Base-by-base conservation (phyloP, 2,113 vertebrate species). In the Penelope pileata region DNA sequence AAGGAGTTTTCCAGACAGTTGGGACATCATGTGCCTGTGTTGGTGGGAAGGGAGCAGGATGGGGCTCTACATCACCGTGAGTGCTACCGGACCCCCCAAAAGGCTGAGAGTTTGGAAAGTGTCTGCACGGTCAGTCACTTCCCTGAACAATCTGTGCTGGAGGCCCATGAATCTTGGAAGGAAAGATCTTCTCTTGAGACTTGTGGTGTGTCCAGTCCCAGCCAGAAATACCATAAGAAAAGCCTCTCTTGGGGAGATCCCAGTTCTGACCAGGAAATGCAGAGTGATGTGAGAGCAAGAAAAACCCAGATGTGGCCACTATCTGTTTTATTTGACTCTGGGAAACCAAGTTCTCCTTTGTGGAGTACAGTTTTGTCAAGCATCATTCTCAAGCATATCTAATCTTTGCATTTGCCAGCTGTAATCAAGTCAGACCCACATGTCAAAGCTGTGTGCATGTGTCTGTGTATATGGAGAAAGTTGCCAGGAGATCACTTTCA, bases 151-250 rank as follows among this genome's bases (percentile, higher is more conserved):
- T 91, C 82, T 78, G 72, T 78, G 62, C 75, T 87, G 86, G 70
- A 77, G 68, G 76, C 78, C 88, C 64, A 18, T 89, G 84, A 93
- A 95, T 96, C 76, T 96, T 97, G 96, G 94, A 96, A 95, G 84
- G 47, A 88, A 91, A 92, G 69, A 43, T 17, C 56, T 85, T 76
- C 90, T 96, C 94, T 68, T 79, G 95, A 93, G 93, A 93, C 86
- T 88, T 90, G 90, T 94, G 94, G 78, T 74, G 62, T 0, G 2
- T 92, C 73, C 84, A 93, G 79, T 79, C 78, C 86, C 82, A 90
- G 88, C 78, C 95, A 96, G 92, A 96, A 97, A 96, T 92, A 96
- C 91, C 91, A 90, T 94, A 96, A 96, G 81, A 91, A 96, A 90
- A 95, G 29, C 40, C 48, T 94, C 92, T 93, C 95, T 78, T 66